Percentiles rank a stretch among this genome's conserved stretches.
Conservation (phyloP, 2,113 vertebrate genomes). For the Danionella cerebrum region DNA sequence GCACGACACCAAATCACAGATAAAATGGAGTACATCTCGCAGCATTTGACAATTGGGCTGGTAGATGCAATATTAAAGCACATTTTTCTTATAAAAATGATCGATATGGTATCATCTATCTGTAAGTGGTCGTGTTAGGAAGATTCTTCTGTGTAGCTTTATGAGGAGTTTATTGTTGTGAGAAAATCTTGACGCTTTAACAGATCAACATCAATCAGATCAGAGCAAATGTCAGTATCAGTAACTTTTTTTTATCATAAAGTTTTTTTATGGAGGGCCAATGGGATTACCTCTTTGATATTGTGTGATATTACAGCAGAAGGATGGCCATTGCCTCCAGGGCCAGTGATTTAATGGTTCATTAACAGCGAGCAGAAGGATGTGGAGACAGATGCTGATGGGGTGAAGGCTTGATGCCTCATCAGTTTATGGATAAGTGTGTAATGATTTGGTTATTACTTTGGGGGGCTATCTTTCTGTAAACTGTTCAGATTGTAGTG, state of each 20-base stretch:
- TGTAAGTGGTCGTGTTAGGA: neutral
- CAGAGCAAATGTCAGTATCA: neutral
- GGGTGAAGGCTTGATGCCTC: neutral
- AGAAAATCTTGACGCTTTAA: no score
- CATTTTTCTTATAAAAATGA: no score
- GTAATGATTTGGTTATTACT: neutral
- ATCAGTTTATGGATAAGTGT: neutral
- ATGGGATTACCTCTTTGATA: neutral
- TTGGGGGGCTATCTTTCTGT: neutral
- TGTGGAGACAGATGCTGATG: neutral
- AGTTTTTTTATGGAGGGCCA: neutral
- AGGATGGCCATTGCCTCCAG: neutral
- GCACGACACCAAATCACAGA: no score
- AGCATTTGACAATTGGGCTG: no score
- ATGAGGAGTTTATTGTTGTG: no score
- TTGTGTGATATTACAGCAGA: neutral
- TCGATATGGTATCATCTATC: no score
- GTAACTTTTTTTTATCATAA: no score
- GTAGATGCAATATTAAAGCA: no score
- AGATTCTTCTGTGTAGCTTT: constrained; percentile 14
- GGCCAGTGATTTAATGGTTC: neutral
- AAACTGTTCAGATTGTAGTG: neutral
- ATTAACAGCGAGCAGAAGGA: constrained; percentile 5
- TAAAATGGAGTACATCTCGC: no score
- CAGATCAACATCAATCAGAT: constrained; percentile 1